A percentile compares a stretch with the other conserved stretches of the same genome.
phyloP scores from a whole-genome alignment of 64 coral and sea anemone genomes.

The Stichodactyla helianthus region DNA sequence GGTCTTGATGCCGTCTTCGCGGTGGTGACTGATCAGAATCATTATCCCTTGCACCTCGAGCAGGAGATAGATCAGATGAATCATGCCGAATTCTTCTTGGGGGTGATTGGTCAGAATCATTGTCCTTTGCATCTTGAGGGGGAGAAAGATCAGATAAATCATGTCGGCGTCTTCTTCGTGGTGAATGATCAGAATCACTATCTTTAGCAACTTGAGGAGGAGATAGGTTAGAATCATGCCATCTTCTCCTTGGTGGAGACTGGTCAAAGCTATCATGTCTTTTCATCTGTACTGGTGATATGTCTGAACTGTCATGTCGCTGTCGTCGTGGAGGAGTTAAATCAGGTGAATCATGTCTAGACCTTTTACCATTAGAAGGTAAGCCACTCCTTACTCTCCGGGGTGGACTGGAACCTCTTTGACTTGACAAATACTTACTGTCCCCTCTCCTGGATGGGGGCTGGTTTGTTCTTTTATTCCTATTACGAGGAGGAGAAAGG shows the following conservation, averaged over 20 bases:
- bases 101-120: conserved; percentile 54
- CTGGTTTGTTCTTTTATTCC: conserved; percentile 34
- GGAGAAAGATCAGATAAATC: conserved; percentile 54
- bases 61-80: conserved; percentile 56
- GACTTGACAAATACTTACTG: neutral
- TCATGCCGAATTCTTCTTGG: conserved; percentile 17
- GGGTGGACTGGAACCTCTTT: conserved; percentile 26
- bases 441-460: conserved; percentile 44
- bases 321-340: conserved; percentile 48
- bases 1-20: conserved; percentile 9
- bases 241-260: conserved; percentile 32
- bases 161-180: conserved; percentile 20
- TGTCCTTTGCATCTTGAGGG: neutral
- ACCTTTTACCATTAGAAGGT: conserved; percentile 6
- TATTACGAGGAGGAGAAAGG: conserved; percentile 19
- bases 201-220: neutral
- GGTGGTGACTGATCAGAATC: conserved; percentile 47
- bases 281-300: conserved; percentile 31
- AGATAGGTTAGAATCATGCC: neutral
- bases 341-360: conserved; percentile 58
- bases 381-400: conserved; percentile 7
- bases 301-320: conserved; percentile 18
- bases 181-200: conserved; percentile 43
- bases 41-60: neutral
- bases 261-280: neutral